These are phyloP conservation scores for Stenoptilia bipunctidactyla DNA, from an alignment of 2,888 invertebrate genomes.

Conservation along the genomic window DNA sequence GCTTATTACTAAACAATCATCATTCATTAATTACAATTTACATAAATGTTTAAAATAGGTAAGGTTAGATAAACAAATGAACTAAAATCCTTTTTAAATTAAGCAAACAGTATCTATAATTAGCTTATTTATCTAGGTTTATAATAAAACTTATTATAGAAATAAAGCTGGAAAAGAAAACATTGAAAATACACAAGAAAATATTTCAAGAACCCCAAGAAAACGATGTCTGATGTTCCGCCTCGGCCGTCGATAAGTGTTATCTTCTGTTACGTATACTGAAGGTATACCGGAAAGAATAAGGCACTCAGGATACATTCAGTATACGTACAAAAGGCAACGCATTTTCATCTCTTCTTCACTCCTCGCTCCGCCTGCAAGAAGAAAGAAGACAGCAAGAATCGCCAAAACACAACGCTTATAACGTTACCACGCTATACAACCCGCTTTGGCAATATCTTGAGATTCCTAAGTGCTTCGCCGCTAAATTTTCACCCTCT, in stretches of 20 bases:
- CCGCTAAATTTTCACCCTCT: slow-evolving; percentile 27
- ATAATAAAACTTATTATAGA: no score
- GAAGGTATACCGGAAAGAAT: slow-evolving; percentile 98
- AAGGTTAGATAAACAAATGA: no score
- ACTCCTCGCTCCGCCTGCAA: slow-evolving; percentile 18
- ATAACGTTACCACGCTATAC: slow-evolving; percentile 10
- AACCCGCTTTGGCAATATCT: slow-evolving; percentile 39
- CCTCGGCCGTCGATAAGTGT: slow-evolving; percentile 75
- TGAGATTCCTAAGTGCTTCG: slow-evolving; percentile 46
- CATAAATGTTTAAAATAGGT: no score
- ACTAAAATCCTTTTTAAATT: no score
- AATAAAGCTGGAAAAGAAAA: no score
- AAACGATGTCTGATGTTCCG: slow-evolving; percentile 15
- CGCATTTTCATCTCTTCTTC: slow-evolving; percentile 65
- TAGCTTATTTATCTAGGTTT: no score
- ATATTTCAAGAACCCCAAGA: slow-evolving; percentile 20
- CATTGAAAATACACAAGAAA: no score
- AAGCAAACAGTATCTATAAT: no score
- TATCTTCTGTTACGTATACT: slow-evolving; percentile 99
- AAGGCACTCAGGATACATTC: slow-evolving; percentile 99
- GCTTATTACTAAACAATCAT: no score
- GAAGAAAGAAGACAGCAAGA: slow-evolving; percentile 6
- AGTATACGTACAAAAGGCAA: slow-evolving; percentile 99
- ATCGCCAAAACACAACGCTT: slow-evolving; percentile 22
- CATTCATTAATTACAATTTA: no score